Percentiles rank a stretch among this genome's conserved stretches.
Evolutionary conservation across 2,888 invertebrate species (phyloP).

Genomic region (Ochropacha duplaris): DNA sequence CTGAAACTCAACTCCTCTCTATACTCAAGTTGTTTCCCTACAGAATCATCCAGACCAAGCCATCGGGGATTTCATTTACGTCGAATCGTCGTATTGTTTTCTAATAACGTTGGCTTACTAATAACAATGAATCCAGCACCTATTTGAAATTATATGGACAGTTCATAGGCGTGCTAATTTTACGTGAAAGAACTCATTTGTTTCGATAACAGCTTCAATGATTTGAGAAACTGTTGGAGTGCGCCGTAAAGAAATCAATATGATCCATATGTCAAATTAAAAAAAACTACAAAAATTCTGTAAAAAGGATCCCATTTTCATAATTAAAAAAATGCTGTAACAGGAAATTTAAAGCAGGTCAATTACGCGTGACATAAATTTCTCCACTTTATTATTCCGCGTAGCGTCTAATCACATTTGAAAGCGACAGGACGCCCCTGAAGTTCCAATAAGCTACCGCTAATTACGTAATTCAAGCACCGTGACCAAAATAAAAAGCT

Average conservation of each 20-base stretch:
- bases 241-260: not conserved
- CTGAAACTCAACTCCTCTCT: conserved; percentile 7
- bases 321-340: conserved; percentile 5
- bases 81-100: no score
- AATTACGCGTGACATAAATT: conserved; percentile 28
- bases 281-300: not conserved
- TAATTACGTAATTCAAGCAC: conserved; percentile 78
- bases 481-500: conserved; percentile 74
- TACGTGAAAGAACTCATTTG: no score
- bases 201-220: no score
- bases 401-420: conserved; percentile 55
- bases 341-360: conserved; percentile 18
- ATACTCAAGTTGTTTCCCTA: not conserved
- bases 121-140: no score
- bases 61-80: no score
- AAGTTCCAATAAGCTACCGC: conserved; percentile 68
- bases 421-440: conserved; percentile 55
- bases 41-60: no score
- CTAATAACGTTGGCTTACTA: no score
- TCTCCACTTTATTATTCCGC: conserved; percentile 45
- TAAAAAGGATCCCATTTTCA: not conserved
- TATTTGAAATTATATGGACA: no score
- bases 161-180: no score
- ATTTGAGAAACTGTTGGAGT: no score
- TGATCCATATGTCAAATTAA: not conserved